phyloP scores from a whole-genome alignment of 2,113 vertebrate genomes.

The Orycteropus afer region DNA sequence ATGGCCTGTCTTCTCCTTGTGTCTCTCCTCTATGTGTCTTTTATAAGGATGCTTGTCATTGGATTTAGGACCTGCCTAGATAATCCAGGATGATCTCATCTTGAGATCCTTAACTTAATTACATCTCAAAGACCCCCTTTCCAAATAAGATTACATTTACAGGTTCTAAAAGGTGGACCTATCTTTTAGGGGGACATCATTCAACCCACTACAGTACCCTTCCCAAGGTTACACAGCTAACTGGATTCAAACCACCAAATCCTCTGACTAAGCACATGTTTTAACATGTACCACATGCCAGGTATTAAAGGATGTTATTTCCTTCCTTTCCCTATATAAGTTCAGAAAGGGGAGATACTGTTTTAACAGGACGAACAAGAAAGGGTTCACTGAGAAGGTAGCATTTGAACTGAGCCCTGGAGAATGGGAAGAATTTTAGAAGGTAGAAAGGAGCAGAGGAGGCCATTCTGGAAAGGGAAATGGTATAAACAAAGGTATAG shows the following conservation, averaged over 20 bases:
- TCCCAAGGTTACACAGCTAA: neutral
- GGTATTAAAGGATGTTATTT: neutral
- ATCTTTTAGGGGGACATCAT: neutral
- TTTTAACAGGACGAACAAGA: slow-evolving; percentile 6
- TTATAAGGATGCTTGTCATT: neutral
- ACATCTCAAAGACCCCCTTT: neutral
- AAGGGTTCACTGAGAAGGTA: neutral
- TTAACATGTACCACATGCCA: neutral
- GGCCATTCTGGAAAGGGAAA: neutral
- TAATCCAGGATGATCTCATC: neutral
- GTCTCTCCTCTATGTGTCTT: neutral
- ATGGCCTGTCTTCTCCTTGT: neutral
- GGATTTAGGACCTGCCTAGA: neutral
- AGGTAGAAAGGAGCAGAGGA: neutral
- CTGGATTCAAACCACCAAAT: neutral
- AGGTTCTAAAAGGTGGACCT: neutral
- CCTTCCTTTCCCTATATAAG: neutral
- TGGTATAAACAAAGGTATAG: neutral
- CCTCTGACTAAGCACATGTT: neutral
- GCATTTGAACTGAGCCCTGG: neutral
- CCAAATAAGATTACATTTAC: neutral
- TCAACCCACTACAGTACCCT: neutral
- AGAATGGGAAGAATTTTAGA: neutral
- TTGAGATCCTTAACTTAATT: neutral
- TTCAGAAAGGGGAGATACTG: slow-evolving; percentile 3